Conservation (phyloP, 2,113 vertebrate species). For the Gasterosteus nipponicus region DNA sequence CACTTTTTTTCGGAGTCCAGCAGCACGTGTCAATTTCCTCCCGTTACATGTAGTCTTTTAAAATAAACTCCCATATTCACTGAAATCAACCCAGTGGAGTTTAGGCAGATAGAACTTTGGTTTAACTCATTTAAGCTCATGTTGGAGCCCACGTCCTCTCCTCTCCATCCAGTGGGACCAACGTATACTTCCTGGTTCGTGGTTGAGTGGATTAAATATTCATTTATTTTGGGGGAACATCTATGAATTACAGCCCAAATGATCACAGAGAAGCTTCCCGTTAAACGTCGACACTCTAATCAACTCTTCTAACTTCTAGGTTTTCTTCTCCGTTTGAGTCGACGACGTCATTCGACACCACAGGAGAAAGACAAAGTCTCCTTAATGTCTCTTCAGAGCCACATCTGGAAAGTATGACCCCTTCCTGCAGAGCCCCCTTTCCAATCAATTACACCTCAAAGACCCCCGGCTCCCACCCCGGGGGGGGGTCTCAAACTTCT, state of each 20-base stretch:
- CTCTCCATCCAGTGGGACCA: too few species aligned
- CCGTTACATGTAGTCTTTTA: not conserved
- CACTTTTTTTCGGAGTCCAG: not conserved
- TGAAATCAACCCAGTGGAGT: not conserved
- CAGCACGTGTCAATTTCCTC: not conserved
- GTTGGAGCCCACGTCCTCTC: too few species aligned
- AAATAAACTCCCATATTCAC: not conserved
- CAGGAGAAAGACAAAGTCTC: not conserved
- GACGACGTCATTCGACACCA: not conserved
- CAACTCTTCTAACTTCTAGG: not conserved
- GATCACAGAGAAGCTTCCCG: not conserved
- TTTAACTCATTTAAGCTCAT: too few species aligned
- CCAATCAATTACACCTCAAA: not conserved
- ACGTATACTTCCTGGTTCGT: not conserved
- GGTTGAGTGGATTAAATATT: not conserved
- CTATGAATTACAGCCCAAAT: not conserved
- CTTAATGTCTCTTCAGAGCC: not conserved
- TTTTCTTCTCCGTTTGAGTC: conserved; percentile 8
- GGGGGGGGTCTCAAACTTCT: not conserved
- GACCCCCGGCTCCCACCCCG: not conserved
- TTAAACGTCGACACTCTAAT: not conserved
- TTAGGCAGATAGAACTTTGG: too few species aligned
- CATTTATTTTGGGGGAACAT: not conserved
- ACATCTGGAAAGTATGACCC: conserved; percentile 12
- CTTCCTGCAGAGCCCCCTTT: not conserved